Evolutionary conservation across 2,888 invertebrate genomes (phyloP).

Genomic region (Chrysina gloriosa): DNA sequence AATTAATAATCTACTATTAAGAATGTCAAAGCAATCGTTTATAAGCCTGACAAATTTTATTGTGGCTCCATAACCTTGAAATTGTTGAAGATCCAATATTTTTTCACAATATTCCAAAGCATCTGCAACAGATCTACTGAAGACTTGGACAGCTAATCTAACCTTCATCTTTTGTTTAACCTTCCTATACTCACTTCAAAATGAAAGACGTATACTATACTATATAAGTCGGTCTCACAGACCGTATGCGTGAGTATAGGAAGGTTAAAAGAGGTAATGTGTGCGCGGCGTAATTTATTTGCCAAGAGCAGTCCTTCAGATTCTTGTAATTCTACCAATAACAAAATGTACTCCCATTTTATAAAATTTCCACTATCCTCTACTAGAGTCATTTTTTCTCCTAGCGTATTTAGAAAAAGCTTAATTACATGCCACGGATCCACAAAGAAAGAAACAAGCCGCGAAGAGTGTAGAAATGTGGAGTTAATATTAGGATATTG

Average conservation of each 20-base stretch:
- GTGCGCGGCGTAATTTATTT: not conserved
- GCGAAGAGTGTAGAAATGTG: conserved; percentile 11
- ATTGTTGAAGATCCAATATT: not conserved
- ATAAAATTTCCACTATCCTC: not conserved
- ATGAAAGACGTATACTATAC: no score
- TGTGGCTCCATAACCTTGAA: not conserved
- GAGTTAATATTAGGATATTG: not conserved
- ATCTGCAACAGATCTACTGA: conserved; percentile 11
- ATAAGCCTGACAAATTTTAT: not conserved
- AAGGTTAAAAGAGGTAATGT: not conserved
- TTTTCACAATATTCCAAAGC: not conserved
- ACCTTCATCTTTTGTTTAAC: conserved; percentile 13
- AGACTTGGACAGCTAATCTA: not conserved
- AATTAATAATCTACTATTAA: no score
- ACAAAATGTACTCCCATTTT: not conserved
- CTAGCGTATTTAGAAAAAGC: conserved; percentile 5
- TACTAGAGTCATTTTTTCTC: not conserved
- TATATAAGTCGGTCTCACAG: no score
- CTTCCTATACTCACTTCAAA: no score
- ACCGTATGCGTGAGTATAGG: no score
- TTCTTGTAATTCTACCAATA: conserved; percentile 7
- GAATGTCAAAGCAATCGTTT: conserved; percentile 2
- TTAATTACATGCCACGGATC: conserved; percentile 21
- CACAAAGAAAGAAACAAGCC: not conserved
- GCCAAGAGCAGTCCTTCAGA: conserved; percentile 13